A percentile compares a stretch with the other conserved stretches of the same genome.
Evolutionary conservation across 2,113 vertebrate genomes (phyloP).

Genomic region (Microcebus lehilahytsara): DNA sequence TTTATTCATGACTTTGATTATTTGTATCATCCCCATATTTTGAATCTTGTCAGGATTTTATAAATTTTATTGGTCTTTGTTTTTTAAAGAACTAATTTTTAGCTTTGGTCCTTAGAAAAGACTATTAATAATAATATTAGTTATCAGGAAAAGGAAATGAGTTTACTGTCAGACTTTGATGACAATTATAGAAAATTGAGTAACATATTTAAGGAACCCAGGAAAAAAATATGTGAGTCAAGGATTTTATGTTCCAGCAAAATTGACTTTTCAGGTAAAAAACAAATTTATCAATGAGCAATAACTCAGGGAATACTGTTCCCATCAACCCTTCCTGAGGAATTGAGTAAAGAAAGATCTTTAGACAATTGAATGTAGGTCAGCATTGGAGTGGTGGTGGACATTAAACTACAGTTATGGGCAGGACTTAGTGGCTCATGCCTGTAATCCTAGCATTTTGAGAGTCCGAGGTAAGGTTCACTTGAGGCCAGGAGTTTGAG

Average conservation of each 20-base stretch:
- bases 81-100: not conserved
- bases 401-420: not conserved
- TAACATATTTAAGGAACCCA: not conserved
- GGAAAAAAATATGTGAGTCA: not conserved
- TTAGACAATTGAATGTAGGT: not conserved
- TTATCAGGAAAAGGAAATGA: not conserved
- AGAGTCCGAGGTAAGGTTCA: too few species aligned
- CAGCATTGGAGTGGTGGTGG: not conserved
- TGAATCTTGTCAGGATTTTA: not conserved
- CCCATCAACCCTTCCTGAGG: not conserved
- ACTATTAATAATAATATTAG: not conserved
- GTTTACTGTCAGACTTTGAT: not conserved
- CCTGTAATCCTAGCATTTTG: too few species aligned
- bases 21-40: not conserved
- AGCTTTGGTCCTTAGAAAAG: constrained; percentile 5
- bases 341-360: not conserved
- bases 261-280: not conserved
- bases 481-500: too few species aligned
- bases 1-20: not conserved
- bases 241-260: not conserved
- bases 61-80: not conserved
- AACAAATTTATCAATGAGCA: not conserved
- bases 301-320: not conserved
- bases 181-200: not conserved
- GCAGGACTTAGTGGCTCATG: too few species aligned